Evolutionary conservation across 2,888 invertebrate genomes (phyloP).

Genomic region (Osmoderma eremita): DNA sequence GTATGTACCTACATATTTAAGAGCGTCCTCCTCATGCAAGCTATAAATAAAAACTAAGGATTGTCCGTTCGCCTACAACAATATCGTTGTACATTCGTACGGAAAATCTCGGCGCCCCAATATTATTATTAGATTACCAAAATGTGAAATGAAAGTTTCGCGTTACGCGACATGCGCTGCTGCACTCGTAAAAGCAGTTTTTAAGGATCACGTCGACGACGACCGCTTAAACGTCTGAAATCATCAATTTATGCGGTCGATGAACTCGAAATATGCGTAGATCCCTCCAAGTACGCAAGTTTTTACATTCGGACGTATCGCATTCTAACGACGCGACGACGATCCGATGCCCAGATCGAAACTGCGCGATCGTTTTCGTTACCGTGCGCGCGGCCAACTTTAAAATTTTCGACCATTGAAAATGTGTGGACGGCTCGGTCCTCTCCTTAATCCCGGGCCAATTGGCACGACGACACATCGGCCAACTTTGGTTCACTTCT

Average conservation of each 20-base stretch:
- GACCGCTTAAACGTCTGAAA: neutral
- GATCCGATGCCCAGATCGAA: too few relatives aligned
- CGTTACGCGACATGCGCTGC: too few relatives aligned
- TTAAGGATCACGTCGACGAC: neutral
- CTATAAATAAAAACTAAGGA: neutral
- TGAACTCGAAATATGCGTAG: constrained; percentile 2
- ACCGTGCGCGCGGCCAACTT: too few relatives aligned
- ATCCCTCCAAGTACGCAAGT: neutral
- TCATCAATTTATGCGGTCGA: constrained; percentile 2
- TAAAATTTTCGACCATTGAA: neutral
- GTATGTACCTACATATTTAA: too few relatives aligned
- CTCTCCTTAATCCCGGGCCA: constrained; percentile 28
- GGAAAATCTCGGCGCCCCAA: constrained; percentile 38
- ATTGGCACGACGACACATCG: constrained; percentile 26
- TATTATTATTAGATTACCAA: constrained; percentile 7
- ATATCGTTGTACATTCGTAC: constrained; percentile 34
- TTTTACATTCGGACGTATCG: too few relatives aligned
- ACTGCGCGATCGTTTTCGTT: too few relatives aligned
- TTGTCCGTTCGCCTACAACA: constrained; percentile 31
- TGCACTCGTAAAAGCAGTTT: constrained; percentile 50
- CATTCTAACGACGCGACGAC: too few relatives aligned
- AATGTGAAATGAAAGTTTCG: too few relatives aligned
- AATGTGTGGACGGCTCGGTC: constrained; percentile 22
- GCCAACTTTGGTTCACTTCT: constrained; percentile 12
- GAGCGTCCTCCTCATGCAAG: too few relatives aligned